Conservation (phyloP, 2,113 vertebrate species). For the Ovis canadensis region DNA sequence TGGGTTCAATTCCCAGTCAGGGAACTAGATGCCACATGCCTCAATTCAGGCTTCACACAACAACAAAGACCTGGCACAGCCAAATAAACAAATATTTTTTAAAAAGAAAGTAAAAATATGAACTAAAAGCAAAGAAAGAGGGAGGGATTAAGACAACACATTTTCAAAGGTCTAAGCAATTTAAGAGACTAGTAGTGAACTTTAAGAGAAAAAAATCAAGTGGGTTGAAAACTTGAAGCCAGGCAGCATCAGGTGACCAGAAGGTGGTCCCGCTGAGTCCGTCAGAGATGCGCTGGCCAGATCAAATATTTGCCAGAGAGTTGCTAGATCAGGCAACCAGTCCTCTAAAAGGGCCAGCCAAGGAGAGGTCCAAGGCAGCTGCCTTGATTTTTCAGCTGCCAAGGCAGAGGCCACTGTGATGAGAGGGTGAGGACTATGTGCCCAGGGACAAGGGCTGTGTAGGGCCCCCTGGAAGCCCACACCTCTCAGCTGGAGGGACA, state of each 20-base stretch:
- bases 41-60: neutral
- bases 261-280: rapidly evolving
- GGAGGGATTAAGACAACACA: neutral
- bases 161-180: neutral
- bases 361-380: neutral
- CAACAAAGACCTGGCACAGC: neutral
- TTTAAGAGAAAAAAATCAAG: neutral
- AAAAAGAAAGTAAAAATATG: neutral
- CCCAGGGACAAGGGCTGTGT: rapidly evolving
- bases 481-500: neutral
- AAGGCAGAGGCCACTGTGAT: no score
- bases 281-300: rapidly evolving
- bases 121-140: neutral
- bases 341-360: neutral
- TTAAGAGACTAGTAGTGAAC: neutral
- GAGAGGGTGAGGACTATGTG: neutral
- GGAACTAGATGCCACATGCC: neutral
- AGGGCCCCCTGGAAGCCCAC: neutral
- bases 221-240: neutral
- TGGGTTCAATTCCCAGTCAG: neutral
- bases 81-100: neutral
- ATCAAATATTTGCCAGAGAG: neutral
- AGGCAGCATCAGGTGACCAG: neutral
- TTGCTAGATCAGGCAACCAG: neutral
- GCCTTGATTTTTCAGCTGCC: neutral